phyloP scores from a whole-genome alignment of 1,140 invertebrate species.

The Coelopa frigida region DNA sequence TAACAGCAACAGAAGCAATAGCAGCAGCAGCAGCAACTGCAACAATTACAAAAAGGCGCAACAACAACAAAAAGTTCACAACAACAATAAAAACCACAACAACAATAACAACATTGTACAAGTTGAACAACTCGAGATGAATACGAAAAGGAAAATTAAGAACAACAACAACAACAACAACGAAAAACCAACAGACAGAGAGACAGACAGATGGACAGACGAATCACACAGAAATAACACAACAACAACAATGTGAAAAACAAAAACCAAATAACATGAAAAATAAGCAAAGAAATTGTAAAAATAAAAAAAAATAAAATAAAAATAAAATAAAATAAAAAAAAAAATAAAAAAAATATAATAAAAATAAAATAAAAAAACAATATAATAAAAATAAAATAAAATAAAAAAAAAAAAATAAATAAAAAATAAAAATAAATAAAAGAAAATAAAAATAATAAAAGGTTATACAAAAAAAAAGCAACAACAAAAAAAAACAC shows the following conservation, averaged over 20 bases:
- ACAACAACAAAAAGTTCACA: too few relatives aligned
- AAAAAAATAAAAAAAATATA: neutral
- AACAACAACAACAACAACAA: too few relatives aligned
- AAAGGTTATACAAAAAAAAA: neutral
- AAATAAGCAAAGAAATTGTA: neutral
- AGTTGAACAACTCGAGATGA: too few relatives aligned
- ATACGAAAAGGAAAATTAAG: too few relatives aligned
- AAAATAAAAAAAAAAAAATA: neutral
- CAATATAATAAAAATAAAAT: slow-evolving; percentile 3
- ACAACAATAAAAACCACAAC: too few relatives aligned
- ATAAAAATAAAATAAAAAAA: neutral
- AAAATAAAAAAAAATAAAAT: neutral
- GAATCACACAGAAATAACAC: too few relatives aligned
- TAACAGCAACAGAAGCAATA: too few relatives aligned
- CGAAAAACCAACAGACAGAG: too few relatives aligned
- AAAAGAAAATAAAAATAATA: slow-evolving; percentile 3
- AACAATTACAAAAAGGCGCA: too few relatives aligned
- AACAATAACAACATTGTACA: too few relatives aligned
- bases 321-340: neutral
- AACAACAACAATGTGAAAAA: neutral
- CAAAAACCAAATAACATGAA: neutral
- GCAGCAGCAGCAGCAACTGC: too few relatives aligned
- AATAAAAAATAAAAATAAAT: neutral
- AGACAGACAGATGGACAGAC: too few relatives aligned
- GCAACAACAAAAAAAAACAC: slow-evolving; percentile 1